phyloP scores from a whole-genome alignment of 2,888 invertebrate species.

The Pseudanteris insignis region DNA sequence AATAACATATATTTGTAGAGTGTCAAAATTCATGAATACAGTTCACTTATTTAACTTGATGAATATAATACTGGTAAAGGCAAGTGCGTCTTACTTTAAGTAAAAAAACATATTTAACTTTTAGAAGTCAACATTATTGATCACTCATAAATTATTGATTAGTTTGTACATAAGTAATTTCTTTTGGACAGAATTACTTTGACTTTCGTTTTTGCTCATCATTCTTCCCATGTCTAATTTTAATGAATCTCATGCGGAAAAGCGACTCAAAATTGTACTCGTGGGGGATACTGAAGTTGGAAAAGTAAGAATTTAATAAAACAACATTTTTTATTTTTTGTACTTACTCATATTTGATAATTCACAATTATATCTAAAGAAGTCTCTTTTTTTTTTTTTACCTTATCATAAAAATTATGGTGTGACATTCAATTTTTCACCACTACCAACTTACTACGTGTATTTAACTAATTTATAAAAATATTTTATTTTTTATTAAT shows the following conservation, averaged over 20 bases:
- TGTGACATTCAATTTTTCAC: too few relatives aligned
- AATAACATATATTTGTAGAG: too few relatives aligned
- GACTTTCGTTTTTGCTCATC: background rate
- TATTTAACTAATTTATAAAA: too few relatives aligned
- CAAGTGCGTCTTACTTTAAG: constrained; percentile 1
- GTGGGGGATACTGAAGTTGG: constrained; percentile 84
- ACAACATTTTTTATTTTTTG: background rate
- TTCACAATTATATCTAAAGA: too few relatives aligned
- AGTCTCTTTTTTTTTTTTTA: too few relatives aligned
- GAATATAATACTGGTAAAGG: too few relatives aligned
- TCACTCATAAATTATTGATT: constrained; percentile 60
- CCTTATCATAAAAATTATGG: too few relatives aligned
- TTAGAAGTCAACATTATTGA: constrained; percentile 52
- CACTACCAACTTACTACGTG: too few relatives aligned
- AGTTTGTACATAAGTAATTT: constrained; percentile 1
- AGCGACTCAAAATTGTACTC: constrained; percentile 79
- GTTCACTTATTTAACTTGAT: background rate
- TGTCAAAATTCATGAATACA: too few relatives aligned
- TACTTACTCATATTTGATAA: too few relatives aligned
- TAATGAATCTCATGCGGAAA: constrained; percentile 72
- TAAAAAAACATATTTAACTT: constrained; percentile 1
- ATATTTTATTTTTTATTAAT: too few relatives aligned
- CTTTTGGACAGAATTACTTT: background rate
- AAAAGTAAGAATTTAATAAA: constrained; percentile 75
- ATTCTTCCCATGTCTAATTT: constrained; percentile 72